Base-by-base conservation (phyloP, 2,888 invertebrate species). In the Athrips mouffetella region DNA sequence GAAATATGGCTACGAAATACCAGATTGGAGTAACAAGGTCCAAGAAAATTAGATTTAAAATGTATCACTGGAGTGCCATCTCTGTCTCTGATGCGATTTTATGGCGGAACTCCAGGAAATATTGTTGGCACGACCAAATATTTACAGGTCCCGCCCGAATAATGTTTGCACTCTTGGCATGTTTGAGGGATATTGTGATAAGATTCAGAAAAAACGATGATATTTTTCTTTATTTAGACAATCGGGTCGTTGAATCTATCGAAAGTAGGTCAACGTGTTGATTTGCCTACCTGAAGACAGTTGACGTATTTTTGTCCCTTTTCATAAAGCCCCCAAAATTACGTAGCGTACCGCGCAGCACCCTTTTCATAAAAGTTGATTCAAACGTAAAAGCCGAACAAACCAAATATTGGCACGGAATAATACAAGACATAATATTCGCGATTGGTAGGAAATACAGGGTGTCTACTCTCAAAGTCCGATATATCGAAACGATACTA, bases 111-210 rank as follows among this genome's bases (percentile, higher is more conserved):
- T 23, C n/a, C 3, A 42, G 54, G 55, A 53, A 52, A 52, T 58
- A 66, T 59, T 60, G 49, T 35, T 45, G 56, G 51, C 50, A 44
- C 51, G 40, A 27, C 30, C 35, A 29, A 42, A 47, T 51, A 55
- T 51, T 48, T 44, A 50, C 42, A 30, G 39, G 30, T 30, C 47
- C 20, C 33, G 23, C n/a, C 18, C 37, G 37, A 31, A 1, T 20
- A 3, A 15, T 48, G 33, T 35, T 42, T 33, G 46, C 23, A 16
- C 30, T 8, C n/a, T 11, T 27, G 31, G 20, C 44, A 23, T 41
- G 11, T 51, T 33, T 35, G 40, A n/a, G 16, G 21, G 48, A 23
- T 30, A 20, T 37, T 20, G 37, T 20, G 20, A n/a, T 21, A 18
- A 20, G 10, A 18, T 37, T n/a, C n/a, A 8, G 6, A 6, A 27